These are phyloP conservation scores for Agelaius tricolor DNA, from an alignment of 2,113 vertebrate species.

Conservation along the genomic window DNA sequence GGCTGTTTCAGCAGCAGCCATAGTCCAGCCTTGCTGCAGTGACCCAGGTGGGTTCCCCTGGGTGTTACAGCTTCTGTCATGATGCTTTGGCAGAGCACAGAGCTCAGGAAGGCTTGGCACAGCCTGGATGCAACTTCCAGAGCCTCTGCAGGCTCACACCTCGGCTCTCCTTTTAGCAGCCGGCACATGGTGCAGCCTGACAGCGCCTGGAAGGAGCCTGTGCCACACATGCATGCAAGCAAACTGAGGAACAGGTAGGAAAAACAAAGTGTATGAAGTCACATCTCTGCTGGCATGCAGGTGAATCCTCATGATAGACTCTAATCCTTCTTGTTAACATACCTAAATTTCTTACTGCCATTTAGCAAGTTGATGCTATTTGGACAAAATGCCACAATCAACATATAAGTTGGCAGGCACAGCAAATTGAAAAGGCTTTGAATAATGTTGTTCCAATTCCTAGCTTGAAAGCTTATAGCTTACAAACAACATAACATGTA, in stretches of 20 bases:
- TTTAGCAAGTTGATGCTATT: conserved; percentile 5
- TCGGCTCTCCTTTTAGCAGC: not conserved
- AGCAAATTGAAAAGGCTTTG: conserved; percentile 52
- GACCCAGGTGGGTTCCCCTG: not conserved
- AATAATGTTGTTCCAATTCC: conserved; percentile 21
- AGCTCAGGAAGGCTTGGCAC: not conserved
- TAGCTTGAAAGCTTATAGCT: conserved; percentile 41
- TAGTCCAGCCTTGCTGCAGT: not conserved
- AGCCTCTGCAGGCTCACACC: not conserved
- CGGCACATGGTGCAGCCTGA: not conserved
- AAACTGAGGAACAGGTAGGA: not conserved
- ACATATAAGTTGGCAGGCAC: conserved; percentile 9
- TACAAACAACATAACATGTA: conserved; percentile 3
- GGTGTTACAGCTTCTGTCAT: rapidly evolving
- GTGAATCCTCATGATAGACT: not conserved
- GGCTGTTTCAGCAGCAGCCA: not conserved
- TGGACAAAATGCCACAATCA: conserved; percentile 24
- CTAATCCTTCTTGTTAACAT: conserved; percentile 18
- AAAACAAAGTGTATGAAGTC: not conserved
- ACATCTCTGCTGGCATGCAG: not conserved
- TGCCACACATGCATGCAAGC: not conserved
- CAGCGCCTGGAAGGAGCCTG: not conserved
- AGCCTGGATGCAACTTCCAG: not conserved
- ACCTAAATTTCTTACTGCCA: not conserved
- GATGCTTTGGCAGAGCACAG: not conserved